Percentiles rank a stretch among this genome's conserved stretches.
Evolutionary conservation across 2,113 vertebrate genomes (phyloP).

Genomic region (Platichthys flesus): DNA sequence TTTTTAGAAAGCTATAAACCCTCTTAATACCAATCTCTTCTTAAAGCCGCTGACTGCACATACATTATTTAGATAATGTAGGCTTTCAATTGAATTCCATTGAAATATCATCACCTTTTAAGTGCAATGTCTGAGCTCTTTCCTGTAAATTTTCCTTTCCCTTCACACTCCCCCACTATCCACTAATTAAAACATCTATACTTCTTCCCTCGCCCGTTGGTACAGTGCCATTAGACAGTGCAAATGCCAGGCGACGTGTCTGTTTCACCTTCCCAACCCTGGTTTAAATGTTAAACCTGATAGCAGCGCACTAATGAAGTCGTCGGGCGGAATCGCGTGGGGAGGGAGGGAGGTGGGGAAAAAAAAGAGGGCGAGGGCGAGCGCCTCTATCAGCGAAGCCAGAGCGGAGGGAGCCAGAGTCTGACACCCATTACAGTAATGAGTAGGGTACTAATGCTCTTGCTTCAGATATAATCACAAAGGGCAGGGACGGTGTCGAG

Average conservation of each 20-base stretch:
- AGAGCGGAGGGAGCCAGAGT: slow-evolving; percentile 61
- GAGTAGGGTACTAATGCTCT: slow-evolving; percentile 76
- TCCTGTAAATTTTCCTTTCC: slow-evolving; percentile 3
- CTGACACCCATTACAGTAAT: slow-evolving; percentile 81
- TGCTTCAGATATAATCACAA: slow-evolving; percentile 70
- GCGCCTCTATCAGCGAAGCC: slow-evolving; percentile 44
- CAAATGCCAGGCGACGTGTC: slow-evolving; percentile 81
- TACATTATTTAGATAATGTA: not conserved
- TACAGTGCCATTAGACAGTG: slow-evolving; percentile 74
- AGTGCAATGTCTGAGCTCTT: slow-evolving; percentile 26
- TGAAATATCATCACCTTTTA: slow-evolving; percentile 26
- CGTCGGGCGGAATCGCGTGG: slow-evolving; percentile 44
- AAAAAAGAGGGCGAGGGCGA: slow-evolving; percentile 17
- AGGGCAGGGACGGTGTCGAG: slow-evolving; percentile 65
- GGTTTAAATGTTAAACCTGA: slow-evolving; percentile 84
- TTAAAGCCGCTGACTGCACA: not conserved
- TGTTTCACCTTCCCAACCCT: slow-evolving; percentile 81
- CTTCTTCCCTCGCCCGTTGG: slow-evolving; percentile 35
- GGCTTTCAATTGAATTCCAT: slow-evolving; percentile 8
- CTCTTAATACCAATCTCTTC: not conserved
- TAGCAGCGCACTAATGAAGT: slow-evolving; percentile 81
- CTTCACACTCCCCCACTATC: slow-evolving; percentile 14
- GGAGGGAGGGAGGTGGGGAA: slow-evolving; percentile 10
- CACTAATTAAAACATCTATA: slow-evolving; percentile 75
- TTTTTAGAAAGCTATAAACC: not conserved